Evolutionary conservation across 2,888 invertebrate genomes (phyloP), one percentile per base, ranked within the genome.

Genomic region (Epirrita christyi): DNA sequence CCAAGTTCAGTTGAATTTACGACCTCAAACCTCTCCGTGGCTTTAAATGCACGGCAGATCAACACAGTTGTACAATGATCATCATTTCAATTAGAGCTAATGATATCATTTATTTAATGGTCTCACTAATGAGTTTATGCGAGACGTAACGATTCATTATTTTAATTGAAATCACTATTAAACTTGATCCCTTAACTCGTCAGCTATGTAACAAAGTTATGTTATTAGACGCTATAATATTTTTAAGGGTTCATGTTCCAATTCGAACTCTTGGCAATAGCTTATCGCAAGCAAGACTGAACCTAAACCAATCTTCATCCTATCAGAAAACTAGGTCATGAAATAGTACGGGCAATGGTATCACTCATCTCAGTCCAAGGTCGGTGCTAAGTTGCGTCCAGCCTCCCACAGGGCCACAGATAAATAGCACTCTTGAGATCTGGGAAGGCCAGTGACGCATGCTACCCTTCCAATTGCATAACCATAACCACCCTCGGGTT

Each of bases 401-500:
- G 59, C 61, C 66, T 70, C 65, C 65, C 55, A 55, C 63, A 66
- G 47, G 61, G 46, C 40, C 53, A 27, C 53, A 49, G 45, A 48
- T 45, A 46, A 59, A 32, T 41, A 34, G 46, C 32, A 52, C 56
- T 21, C 47, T 21, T 61, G 61, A 68, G 45, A 32, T 13, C 29
- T 32, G n/a, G 15, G 51, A 53, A 70, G 66, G 69, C 64, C 61
- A 66, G 61, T 80, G 83, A 83, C 83, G 81, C 78, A 80, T 58
- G 38, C 38, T 38, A 14, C 50, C 53, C 50, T 55, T 52, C 56
- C 52, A 63, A 55, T 68, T 66, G 67, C 63, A 64, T 67, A 68
- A 70, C 64, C 29, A 47, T 61, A 62, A 63, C 66, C 37, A 47
- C 55, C 53, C 49, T 58, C 46, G 58, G 49, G 48, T 73, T 59